Conservation (phyloP, 2,797 vertebrate genomes). For the Ptychobarbus kaznakovi region DNA sequence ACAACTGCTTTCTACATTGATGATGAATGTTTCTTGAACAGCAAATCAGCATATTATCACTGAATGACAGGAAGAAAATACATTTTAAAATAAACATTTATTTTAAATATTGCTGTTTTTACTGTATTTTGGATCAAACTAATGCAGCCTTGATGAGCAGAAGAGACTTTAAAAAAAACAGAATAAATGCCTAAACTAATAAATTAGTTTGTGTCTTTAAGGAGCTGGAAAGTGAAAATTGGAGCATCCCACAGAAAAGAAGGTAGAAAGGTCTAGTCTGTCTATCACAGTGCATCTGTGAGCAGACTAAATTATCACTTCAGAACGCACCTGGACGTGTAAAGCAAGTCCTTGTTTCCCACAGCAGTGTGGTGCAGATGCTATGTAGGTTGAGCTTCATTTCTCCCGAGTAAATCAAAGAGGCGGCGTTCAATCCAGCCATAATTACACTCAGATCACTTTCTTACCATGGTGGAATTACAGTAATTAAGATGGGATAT, state of each 20-base stretch:
- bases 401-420: conserved; percentile 62
- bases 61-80: too few relatives aligned
- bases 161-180: too few relatives aligned
- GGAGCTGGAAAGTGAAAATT: too few relatives aligned
- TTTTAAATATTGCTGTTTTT: too few relatives aligned
- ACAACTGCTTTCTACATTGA: too few relatives aligned
- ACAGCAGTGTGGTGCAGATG: conserved; percentile 20
- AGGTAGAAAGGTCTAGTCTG: not conserved
- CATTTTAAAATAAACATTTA: too few relatives aligned
- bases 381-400: conserved; percentile 46
- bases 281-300: not conserved
- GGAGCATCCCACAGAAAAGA: not conserved
- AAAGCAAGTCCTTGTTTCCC: conserved; percentile 32
- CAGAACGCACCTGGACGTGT: conserved; percentile 39
- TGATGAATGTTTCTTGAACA: too few relatives aligned
- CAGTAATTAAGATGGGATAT: conserved; percentile 82
- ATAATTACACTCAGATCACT: conserved; percentile 73
- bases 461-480: conserved; percentile 69
- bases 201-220: too few relatives aligned
- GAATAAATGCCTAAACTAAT: too few relatives aligned
- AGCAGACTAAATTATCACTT: conserved; percentile 1
- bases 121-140: too few relatives aligned
- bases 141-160: too few relatives aligned
- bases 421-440: conserved; percentile 59
- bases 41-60: too few relatives aligned